Base-by-base conservation (phyloP, 2,888 invertebrate genomes). In the Chalcis sispes region DNA sequence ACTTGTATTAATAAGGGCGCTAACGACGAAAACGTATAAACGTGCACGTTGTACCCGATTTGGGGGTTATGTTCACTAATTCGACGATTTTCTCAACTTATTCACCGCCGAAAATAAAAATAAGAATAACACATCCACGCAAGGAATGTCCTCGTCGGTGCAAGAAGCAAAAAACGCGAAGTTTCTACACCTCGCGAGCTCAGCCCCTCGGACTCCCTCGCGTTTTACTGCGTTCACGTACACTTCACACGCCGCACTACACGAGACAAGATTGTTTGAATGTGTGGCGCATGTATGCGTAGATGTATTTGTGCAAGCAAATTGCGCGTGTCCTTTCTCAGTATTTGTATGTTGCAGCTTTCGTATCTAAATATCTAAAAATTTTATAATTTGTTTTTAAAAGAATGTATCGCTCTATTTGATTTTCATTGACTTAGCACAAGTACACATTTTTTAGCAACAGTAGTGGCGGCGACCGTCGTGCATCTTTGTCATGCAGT, bases 21-120 rank as follows among this genome's bases (percentile, higher is more conserved):
- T 52, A 8, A 27, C 2, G 23, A 23, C 23, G 56, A 15, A 23
- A 50, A 20, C 29, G 29, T 15, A 0, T 10, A 2, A 2, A 2
- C 46, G 61, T 61, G 71, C 71, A 71, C 71, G 71, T 71, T 71
- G 71, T 29, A 54, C 52, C 7, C 50, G 62, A 32, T 48, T 73
- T 72, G 25, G 59, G 56, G 72, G 65, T 72, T 72, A 65, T 58
- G 72, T 65, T 70, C 80, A 80, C 81, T 85, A 84, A 86, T 85
- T 86, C 83, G 83, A 80, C 85, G 82, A 80, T 82, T 84, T 82
- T 75, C 48, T 72, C 56, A 46, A 52, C 64, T 46, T 18, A 50
- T 32, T 18, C 2, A n/a, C 29, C 32, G 4, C 32, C 32, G 1
- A 58, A 58, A 58, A 58, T 18, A 29, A n/a, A n/a, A n/a, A n/a